phyloP scores from a whole-genome alignment of 2,888 invertebrate genomes.

The Notodonta ziczac region DNA sequence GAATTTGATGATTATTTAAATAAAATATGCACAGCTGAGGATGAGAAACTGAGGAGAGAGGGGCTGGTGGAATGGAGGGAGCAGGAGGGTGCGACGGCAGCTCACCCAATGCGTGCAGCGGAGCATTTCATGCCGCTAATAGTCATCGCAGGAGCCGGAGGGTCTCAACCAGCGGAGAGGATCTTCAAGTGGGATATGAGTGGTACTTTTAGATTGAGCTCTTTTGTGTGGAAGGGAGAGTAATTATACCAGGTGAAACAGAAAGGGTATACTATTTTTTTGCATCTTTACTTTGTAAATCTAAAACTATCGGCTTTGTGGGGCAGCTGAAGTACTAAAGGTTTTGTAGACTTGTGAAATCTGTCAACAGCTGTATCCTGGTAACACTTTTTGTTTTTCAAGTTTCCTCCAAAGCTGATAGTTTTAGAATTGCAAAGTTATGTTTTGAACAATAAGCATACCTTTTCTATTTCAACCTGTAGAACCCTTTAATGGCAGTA shows the following conservation, averaged over 20 bases:
- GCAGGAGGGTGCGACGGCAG: slow-evolving; percentile 66
- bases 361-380: too few species aligned
- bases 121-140: slow-evolving; percentile 78
- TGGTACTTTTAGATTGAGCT: slow-evolving; percentile 67
- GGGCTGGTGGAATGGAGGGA: slow-evolving; percentile 63
- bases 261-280: too few species aligned
- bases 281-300: too few species aligned
- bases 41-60: slow-evolving; percentile 52
- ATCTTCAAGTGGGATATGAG: slow-evolving; percentile 78
- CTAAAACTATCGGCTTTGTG: too few species aligned
- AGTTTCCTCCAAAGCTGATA: too few species aligned
- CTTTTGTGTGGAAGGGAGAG: slow-evolving; percentile 72
- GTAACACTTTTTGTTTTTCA: too few species aligned
- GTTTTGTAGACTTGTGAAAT: too few species aligned
- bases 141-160: slow-evolving; percentile 74
- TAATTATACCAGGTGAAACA: slow-evolving; percentile 22
- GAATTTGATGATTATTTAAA: slow-evolving; percentile 73
- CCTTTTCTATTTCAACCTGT: too few species aligned
- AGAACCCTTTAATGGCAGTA: too few species aligned
- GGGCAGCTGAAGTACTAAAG: too few species aligned
- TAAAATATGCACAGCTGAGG: slow-evolving; percentile 64
- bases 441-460: too few species aligned
- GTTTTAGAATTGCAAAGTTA: too few species aligned
- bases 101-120: slow-evolving; percentile 69
- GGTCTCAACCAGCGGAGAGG: slow-evolving; percentile 58